Conservation (phyloP, 2,797 vertebrate species). For the Mycteria americana region DNA sequence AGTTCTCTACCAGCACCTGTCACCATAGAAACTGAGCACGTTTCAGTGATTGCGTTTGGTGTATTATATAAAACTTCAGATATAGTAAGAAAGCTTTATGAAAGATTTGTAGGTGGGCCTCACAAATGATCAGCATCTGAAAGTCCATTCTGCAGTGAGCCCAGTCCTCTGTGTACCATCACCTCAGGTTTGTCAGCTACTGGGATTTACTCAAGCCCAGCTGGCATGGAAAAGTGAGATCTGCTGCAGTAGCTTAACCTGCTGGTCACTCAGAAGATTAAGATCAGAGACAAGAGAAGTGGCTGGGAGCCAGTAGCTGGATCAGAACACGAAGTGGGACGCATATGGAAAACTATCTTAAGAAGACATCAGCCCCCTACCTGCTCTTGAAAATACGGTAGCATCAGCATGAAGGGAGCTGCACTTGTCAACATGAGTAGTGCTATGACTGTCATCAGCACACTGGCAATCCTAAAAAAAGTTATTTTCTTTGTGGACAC, state of each 20-base stretch:
- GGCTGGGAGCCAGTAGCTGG: neutral
- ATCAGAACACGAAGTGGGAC: neutral
- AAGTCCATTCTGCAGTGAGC: neutral
- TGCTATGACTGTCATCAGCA: neutral
- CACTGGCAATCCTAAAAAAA: neutral
- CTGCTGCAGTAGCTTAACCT: neutral
- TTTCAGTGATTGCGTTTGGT: conserved; percentile 44
- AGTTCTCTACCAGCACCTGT: conserved; percentile 49
- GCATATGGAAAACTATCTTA: neutral
- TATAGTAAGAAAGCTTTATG: neutral
- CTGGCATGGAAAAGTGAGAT: neutral
- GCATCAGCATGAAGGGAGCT: neutral
- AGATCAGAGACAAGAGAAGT: neutral
- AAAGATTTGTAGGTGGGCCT: neutral
- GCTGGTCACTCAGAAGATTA: neutral
- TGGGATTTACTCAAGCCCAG: neutral
- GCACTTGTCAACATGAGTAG: neutral
- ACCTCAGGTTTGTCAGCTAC: neutral
- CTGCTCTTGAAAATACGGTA: neutral
- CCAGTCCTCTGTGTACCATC: neutral
- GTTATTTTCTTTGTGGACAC: neutral
- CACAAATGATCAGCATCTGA: neutral
- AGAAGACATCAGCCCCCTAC: neutral
- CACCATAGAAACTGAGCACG: conserved; percentile 68
- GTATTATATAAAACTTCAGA: conserved; percentile 46